A percentile compares a stretch with the other conserved stretches of the same genome.
Evolutionary conservation across 2,888 invertebrate genomes (phyloP).

Genomic region (Xiphydria camelus): DNA sequence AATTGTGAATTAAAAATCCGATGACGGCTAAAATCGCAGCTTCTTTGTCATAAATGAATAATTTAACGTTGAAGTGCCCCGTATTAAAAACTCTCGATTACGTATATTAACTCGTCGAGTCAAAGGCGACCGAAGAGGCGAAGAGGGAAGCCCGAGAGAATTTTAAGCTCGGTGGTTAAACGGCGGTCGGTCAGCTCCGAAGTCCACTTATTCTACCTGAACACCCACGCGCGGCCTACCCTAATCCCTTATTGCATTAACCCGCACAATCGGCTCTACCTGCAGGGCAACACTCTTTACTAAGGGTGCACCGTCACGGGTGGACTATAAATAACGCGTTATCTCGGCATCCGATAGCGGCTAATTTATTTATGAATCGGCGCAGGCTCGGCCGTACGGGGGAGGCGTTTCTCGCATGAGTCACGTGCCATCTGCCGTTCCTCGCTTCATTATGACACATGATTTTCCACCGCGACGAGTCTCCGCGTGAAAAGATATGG

Average conservation of each 20-base stretch:
- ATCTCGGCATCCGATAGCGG: constrained; percentile 46
- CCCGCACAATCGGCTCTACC: constrained; percentile 28
- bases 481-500: too few species aligned
- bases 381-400: constrained; percentile 12
- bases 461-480: constrained; percentile 14
- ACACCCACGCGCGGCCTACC: constrained; percentile 20
- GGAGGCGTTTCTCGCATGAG: constrained; percentile 33
- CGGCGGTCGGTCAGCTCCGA: constrained; percentile 2
- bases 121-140: too few species aligned
- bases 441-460: constrained; percentile 14
- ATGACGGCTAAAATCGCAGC: too few species aligned
- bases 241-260: constrained; percentile 29
- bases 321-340: constrained; percentile 47
- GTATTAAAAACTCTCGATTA: too few species aligned
- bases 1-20: too few species aligned
- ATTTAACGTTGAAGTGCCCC: too few species aligned
- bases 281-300: constrained; percentile 24
- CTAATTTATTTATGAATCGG: constrained; percentile 55
- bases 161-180: too few species aligned
- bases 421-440: constrained; percentile 55
- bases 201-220: constrained; percentile 47
- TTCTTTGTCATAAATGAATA: too few species aligned
- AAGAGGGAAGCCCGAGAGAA: too few species aligned
- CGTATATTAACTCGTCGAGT: too few species aligned
- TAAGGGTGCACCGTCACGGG: constrained; percentile 42